Conservation (phyloP, 2,797 vertebrate species). For the Poeciliopsis turneri region DNA sequence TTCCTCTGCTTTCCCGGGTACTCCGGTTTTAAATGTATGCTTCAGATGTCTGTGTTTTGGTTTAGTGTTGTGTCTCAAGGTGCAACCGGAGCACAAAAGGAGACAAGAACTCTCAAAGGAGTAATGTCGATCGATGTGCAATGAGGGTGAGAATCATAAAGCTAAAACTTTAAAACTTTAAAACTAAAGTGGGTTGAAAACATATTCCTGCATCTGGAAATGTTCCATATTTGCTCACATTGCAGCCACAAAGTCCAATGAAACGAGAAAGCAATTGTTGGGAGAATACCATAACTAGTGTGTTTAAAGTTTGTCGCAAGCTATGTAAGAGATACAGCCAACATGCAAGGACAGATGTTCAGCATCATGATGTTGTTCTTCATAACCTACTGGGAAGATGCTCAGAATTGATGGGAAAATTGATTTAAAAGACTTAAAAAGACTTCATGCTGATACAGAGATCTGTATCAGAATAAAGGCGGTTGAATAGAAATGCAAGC, state of each 20-base stretch:
- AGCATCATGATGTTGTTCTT: background rate
- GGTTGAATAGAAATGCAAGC: background rate
- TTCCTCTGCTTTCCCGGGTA: constrained; percentile 14
- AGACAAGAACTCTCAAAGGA: constrained; percentile 54
- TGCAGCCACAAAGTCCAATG: background rate
- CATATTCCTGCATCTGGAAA: background rate
- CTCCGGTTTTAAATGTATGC: constrained; percentile 35
- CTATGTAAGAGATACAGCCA: background rate
- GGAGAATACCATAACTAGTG: background rate
- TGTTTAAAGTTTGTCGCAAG: background rate
- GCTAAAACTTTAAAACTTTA: constrained; percentile 6
- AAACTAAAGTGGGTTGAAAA: background rate
- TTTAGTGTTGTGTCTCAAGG: constrained; percentile 49
- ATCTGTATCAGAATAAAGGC: background rate
- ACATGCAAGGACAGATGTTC: background rate
- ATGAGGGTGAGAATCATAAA: constrained; percentile 13
- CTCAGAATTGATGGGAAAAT: background rate
- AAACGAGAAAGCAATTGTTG: background rate
- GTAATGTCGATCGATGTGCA: constrained; percentile 25
- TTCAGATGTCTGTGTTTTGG: constrained; percentile 24
- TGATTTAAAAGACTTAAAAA: background rate
- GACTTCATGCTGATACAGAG: background rate
- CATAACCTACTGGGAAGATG: background rate
- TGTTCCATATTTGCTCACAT: background rate
- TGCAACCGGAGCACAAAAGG: constrained; percentile 47